These are phyloP conservation scores for Enoplosus armatus DNA, from an alignment of 2,797 vertebrate genomes.

Conservation along the genomic window DNA sequence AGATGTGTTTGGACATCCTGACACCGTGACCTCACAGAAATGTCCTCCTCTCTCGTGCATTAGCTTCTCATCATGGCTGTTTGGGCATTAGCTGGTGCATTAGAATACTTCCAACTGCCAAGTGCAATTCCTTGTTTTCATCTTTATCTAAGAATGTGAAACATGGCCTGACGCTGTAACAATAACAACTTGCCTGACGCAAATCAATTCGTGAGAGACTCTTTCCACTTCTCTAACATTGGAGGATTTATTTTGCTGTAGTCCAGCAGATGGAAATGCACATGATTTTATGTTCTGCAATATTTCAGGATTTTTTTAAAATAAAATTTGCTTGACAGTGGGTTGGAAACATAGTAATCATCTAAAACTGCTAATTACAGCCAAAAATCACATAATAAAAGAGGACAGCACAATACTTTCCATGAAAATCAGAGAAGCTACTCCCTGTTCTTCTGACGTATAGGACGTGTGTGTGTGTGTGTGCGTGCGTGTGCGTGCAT, in stretches of 20 bases:
- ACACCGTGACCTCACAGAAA: constrained; percentile 13
- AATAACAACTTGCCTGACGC: constrained; percentile 14
- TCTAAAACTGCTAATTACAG: constrained; percentile 31
- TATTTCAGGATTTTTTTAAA: constrained; percentile 19
- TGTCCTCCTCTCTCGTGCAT: neutral
- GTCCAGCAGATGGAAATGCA: constrained; percentile 33
- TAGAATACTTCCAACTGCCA: neutral
- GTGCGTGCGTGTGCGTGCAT: constrained; percentile 5
- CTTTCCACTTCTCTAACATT: constrained; percentile 24
- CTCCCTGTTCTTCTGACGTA: constrained; percentile 59
- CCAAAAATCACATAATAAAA: constrained; percentile 51
- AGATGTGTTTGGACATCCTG: constrained; percentile 18
- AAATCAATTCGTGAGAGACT: constrained; percentile 28
- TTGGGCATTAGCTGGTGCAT: constrained; percentile 13
- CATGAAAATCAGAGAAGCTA: constrained; percentile 51
- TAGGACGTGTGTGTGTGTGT: constrained; percentile 7
- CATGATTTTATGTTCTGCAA: constrained; percentile 32
- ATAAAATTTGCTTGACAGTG: constrained; percentile 15
- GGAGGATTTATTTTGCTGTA: constrained; percentile 24
- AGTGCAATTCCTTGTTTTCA: constrained; percentile 29
- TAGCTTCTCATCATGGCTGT: constrained; percentile 14
- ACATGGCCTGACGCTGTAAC: constrained; percentile 19
- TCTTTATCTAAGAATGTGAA: constrained; percentile 7
- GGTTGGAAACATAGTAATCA: constrained; percentile 48
- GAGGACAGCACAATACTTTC: constrained; percentile 66